These are phyloP conservation scores for Trogon surrucura DNA, from an alignment of 2,113 vertebrate species.

Conservation along the genomic window DNA sequence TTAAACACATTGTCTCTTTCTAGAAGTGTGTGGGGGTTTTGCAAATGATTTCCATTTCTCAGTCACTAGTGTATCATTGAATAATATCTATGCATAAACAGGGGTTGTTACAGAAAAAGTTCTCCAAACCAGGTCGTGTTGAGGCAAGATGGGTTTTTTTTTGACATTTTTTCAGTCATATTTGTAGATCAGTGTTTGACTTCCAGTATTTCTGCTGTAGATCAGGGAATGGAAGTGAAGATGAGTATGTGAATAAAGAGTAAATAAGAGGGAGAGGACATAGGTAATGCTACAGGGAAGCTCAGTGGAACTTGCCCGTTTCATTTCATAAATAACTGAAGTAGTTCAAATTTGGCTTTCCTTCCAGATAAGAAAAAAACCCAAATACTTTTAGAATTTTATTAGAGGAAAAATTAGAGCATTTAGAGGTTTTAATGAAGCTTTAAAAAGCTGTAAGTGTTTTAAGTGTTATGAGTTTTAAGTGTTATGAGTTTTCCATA, in stretches of 20 bases:
- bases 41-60: not conserved
- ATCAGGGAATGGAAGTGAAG: not conserved
- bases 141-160: accelerated
- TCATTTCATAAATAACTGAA: not conserved
- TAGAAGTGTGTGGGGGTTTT: accelerated
- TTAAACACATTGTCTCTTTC: not conserved
- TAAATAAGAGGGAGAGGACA: not conserved
- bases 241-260: not conserved
- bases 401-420: not conserved
- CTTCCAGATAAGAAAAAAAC: not conserved
- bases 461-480: not conserved
- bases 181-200: not conserved
- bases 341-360: not conserved
- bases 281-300: not conserved
- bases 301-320: not conserved
- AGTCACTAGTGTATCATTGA: not conserved
- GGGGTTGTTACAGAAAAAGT: not conserved
- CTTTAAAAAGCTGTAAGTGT: not conserved
- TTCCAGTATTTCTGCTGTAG: not conserved
- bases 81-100: not conserved
- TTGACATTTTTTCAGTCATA: not conserved
- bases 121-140: not conserved
- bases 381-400: not conserved
- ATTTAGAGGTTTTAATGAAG: not conserved
- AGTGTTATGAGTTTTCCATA: not conserved